Evolutionary conservation across 2,797 vertebrate species (phyloP), one percentile per base, ranked within the genome.

Genomic region (Antennarius maculatus): DNA sequence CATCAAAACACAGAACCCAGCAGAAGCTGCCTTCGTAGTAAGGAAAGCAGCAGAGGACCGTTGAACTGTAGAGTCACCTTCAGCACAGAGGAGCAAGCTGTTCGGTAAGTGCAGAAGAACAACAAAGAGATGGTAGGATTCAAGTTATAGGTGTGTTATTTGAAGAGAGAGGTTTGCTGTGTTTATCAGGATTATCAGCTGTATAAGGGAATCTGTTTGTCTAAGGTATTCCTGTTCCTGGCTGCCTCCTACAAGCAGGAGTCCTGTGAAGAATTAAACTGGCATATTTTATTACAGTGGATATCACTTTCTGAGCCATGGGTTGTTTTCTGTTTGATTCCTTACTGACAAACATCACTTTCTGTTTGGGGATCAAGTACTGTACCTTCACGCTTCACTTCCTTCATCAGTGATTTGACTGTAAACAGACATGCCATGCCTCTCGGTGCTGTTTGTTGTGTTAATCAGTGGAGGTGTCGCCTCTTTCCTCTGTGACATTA

Each of bases 61-160:
- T 63, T 55, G 76, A 73, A 77, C 80, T 74, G 64, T 76, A 51
- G 76, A 89, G 85, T 89, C 79, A 87, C 87, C 88, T 89, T 86
- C 86, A 86, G 55, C 76, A 41, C 69, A 46, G 61, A 7, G 72
- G 67, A 82, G 62, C 66, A 12, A 71, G 55, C 70, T 66, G 71
- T 73, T 54, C 71, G 87, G 89, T 91, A 79, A 91, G 89, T 86
- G 71, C 70, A 28, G 29, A 42, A 14, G 41, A 4, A 14, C 8
- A 9, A 8, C 69, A 34, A 53, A 46, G 41, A 27, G 46, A 15
- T 51, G 49, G 2, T 31, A 71, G 71, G 55, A 57, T 34, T 18
- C 15, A 64, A 69, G 42, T 55, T 55, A 23, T 7, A 51, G 31
- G 42, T 64, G 15, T 67, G 59, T 51, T 34, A 54, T 39, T 43